phyloP scores from a whole-genome alignment of 2,888 invertebrate genomes.

The Synergus itoensis region DNA sequence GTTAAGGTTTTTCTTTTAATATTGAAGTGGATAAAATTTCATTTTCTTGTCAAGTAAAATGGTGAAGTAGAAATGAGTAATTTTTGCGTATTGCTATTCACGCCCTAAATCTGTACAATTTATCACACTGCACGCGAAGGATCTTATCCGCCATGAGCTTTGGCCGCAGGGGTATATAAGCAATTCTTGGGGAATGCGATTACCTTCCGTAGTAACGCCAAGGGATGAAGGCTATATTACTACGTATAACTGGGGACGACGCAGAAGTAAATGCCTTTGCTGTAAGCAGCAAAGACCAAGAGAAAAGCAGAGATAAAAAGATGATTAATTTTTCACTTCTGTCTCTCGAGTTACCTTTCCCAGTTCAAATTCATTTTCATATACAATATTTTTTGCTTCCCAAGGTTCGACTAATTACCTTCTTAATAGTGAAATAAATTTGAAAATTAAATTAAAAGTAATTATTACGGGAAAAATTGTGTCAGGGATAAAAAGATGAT shows the following conservation, averaged over 20 bases:
- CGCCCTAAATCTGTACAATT: constrained; percentile 51
- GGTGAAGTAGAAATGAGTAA: constrained; percentile 45
- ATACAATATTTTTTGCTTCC: not conserved
- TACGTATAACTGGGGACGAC: constrained; percentile 60
- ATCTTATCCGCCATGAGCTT: constrained; percentile 61
- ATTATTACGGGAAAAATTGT: not conserved
- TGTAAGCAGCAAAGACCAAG: constrained; percentile 51
- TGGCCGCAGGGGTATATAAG: constrained; percentile 62
- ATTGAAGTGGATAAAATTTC: not conserved
- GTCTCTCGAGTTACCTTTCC: constrained; percentile 27
- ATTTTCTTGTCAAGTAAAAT: constrained; percentile 1
- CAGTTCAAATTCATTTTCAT: not conserved
- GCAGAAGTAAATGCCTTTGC: constrained; percentile 62
- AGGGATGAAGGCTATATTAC: constrained; percentile 62
- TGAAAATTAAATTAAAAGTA: not conserved
- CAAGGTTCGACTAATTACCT: not conserved
- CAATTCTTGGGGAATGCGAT: constrained; percentile 67
- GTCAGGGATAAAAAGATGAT: too few relatives aligned
- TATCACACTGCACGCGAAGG: constrained; percentile 56
- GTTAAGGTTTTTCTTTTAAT: not conserved
- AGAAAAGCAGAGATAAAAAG: constrained; percentile 39
- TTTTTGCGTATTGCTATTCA: constrained; percentile 47
- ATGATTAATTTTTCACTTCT: constrained; percentile 41
- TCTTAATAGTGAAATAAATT: not conserved
- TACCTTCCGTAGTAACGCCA: constrained; percentile 62